These are phyloP conservation scores for Shargacucullia verbasci DNA, from an alignment of 2,888 invertebrate species.

Conservation along the genomic window DNA sequence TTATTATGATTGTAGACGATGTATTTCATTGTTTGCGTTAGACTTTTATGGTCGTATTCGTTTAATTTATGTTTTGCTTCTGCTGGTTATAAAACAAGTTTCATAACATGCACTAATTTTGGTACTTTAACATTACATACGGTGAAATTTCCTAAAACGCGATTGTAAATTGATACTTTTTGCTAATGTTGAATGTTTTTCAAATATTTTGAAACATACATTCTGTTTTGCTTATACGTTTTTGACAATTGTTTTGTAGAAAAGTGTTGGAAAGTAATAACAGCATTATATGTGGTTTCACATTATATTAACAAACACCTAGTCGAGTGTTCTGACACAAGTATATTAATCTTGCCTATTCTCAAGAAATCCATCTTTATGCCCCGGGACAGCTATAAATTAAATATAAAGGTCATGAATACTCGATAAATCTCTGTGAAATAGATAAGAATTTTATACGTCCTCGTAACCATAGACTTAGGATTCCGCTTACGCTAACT, in stretches of 20 bases:
- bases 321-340: not conserved
- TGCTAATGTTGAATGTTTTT: too few relatives aligned
- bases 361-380: not conserved
- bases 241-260: not conserved
- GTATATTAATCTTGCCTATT: not conserved
- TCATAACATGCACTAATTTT: too few relatives aligned
- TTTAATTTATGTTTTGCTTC: slow-evolving; percentile 10
- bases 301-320: not conserved
- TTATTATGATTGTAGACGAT: slow-evolving; percentile 35
- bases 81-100: not conserved
- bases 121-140: too few relatives aligned
- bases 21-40: slow-evolving; percentile 29
- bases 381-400: slow-evolving; percentile 8
- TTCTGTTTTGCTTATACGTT: too few relatives aligned
- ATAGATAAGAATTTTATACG: slow-evolving; percentile 15
- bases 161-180: too few relatives aligned
- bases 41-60: slow-evolving; percentile 17
- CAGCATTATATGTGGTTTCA: not conserved
- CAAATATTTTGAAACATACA: too few relatives aligned
- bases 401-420: slow-evolving; percentile 17
- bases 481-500: too few relatives aligned
- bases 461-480: too few relatives aligned
- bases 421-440: slow-evolving; percentile 13
- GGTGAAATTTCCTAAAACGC: too few relatives aligned
- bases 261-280: too few relatives aligned